Base-by-base conservation (phyloP, 1,140 invertebrate genomes). In the Heliconius hewitsoni region DNA sequence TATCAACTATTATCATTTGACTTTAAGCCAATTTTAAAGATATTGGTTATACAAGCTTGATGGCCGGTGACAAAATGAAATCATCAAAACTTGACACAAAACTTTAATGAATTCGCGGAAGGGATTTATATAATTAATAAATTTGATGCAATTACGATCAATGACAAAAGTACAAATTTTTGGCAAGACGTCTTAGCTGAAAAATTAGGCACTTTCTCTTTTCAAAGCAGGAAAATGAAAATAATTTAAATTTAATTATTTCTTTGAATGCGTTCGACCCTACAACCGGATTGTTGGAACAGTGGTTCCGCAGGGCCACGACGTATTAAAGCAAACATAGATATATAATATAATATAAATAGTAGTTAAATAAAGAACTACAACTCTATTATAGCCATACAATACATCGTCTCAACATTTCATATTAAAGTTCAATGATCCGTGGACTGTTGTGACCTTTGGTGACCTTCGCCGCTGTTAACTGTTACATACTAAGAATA, bases 351-450 rank as follows among this genome's bases (percentile, higher is more conserved):
- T 23, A 23, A 23, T 23, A 23, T 23, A 23, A 23, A 23, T 23
- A 23, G 23, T 23, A 23, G 60, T 30, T 66, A 66, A 16, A 66
- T 37, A 46, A 16, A 30, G 8, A 57, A 66, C 60, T 66, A 30
- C 60, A 13, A 66, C 60, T 60, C 55, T 30, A 66, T 30, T 30
- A 66, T 30, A 30, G n/a, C 27, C 60, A 16, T 27, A 66, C 60
- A 66, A 66, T 66, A 66, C 34, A 11, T 11, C 13, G 13, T 30
- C 27, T 30, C 60, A 11, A 66, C 60, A 30, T 66, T 66, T 66
- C 27, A 3, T 66, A 66, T 66, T 66, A 66, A 30, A 66, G 60
- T 66, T 66, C 60, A 66, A 16, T 66, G 60, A 66, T 66, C 60
- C 60, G 23, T 30, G 60, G 23, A 27, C 60, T 30, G 16, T 30